These are phyloP conservation scores for Osmerus eperlanus DNA, from an alignment of 2,113 vertebrate genomes.

Conservation along the genomic window DNA sequence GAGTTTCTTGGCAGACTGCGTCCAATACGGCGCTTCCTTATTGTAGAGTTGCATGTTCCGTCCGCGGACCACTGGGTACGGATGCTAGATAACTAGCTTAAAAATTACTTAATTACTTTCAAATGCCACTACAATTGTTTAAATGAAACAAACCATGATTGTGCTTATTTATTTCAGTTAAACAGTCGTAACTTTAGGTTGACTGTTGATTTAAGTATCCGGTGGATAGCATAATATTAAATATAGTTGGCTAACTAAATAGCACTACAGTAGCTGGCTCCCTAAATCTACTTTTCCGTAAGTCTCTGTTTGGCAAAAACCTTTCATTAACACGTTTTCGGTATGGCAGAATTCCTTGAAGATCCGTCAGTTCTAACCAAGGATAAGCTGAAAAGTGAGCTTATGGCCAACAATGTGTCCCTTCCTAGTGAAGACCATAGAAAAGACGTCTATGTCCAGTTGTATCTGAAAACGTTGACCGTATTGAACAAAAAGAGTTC, in stretches of 20 bases:
- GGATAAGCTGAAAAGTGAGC: slow-evolving; percentile 93
- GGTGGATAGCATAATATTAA: too few species aligned
- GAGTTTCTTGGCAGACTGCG: not conserved
- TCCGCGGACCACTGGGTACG: slow-evolving; percentile 44
- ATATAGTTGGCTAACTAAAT: not conserved
- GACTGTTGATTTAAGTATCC: too few species aligned
- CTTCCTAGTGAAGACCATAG: slow-evolving; percentile 90
- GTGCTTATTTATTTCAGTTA: not conserved
- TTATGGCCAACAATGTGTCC: slow-evolving; percentile 86
- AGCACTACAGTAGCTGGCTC: slow-evolving; percentile 8
- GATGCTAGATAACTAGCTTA: slow-evolving; percentile 57
- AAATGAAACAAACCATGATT: slow-evolving; percentile 2
- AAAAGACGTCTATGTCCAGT: slow-evolving; percentile 95
- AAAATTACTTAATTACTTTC: slow-evolving; percentile 38
- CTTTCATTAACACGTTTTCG: slow-evolving; percentile 4
- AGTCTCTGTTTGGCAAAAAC: too few species aligned
- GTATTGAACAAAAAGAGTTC: slow-evolving; percentile 76
- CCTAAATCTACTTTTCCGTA: not conserved
- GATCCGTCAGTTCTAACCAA: slow-evolving; percentile 92
- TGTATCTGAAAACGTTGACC: slow-evolving; percentile 89
- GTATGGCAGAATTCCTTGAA: slow-evolving; percentile 88
- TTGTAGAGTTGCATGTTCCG: slow-evolving; percentile 20
- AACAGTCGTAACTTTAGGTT: not conserved
- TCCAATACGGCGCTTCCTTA: slow-evolving; percentile 44
- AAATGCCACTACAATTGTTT: slow-evolving; percentile 18